Conservation (phyloP, 2,797 vertebrate genomes). For the Dromococcyx pavoninus region DNA sequence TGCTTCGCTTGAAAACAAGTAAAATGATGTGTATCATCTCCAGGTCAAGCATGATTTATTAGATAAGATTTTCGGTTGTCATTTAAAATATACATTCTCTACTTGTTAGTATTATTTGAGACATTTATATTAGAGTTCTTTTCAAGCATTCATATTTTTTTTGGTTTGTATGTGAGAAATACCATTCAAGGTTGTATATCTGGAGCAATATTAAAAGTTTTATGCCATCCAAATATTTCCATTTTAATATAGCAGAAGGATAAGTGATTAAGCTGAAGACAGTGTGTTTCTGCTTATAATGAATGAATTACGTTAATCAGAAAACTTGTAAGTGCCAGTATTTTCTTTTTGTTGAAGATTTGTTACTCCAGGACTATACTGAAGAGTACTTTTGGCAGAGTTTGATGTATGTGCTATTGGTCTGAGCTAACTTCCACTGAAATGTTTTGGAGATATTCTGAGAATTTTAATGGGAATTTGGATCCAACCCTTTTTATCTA, state of each 20-base stretch:
- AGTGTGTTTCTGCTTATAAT: background rate
- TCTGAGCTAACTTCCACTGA: background rate
- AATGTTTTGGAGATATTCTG: background rate
- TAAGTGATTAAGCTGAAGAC: background rate
- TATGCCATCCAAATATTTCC: background rate
- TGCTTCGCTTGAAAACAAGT: background rate
- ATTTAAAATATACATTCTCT: background rate
- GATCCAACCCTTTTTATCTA: background rate
- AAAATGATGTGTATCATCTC: background rate
- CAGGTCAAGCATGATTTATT: background rate
- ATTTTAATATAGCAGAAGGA: background rate
- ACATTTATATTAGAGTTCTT: background rate
- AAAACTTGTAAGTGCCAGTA: background rate
- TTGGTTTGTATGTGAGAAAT: background rate
- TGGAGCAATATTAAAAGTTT: background rate
- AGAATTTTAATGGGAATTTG: background rate
- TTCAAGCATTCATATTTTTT: background rate
- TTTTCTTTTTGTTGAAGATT: background rate
- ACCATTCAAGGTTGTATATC: background rate
- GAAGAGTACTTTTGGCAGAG: background rate
- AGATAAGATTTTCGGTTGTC: background rate
- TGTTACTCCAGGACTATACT: background rate
- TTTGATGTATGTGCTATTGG: background rate
- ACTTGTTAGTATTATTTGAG: background rate
- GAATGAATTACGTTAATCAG: background rate